phyloP scores from a whole-genome alignment of 2,888 invertebrate species.

The Cistogaster globosa region DNA sequence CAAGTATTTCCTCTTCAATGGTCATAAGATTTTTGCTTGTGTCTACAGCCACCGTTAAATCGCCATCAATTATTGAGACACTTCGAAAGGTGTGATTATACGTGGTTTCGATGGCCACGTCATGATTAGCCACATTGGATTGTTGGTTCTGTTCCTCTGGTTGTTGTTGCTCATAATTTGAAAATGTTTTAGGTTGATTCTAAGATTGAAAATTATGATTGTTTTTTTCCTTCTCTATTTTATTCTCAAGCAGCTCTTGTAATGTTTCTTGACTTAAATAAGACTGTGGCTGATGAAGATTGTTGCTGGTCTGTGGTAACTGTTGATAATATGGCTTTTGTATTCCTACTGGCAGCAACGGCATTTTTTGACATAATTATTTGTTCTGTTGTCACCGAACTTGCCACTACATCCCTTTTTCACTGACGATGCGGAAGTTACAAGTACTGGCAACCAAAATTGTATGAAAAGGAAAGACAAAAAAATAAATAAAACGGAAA shows the following conservation, averaged over 20 bases:
- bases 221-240: slow-evolving; percentile 29
- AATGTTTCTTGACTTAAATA: slow-evolving; percentile 26
- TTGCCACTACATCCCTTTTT: no score
- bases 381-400: no score
- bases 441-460: slow-evolving; percentile 47
- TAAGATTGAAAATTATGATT: slow-evolving; percentile 54
- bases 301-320: slow-evolving; percentile 20
- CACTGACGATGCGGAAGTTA: no score
- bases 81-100: slow-evolving; percentile 79
- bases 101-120: slow-evolving; percentile 66
- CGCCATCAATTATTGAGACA: slow-evolving; percentile 76
- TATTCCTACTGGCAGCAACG: slow-evolving; percentile 17
- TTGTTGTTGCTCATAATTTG: slow-evolving; percentile 32
- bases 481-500: slow-evolving; percentile 24
- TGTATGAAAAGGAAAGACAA: slow-evolving; percentile 55
- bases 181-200: slow-evolving; percentile 36
- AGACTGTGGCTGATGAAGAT: slow-evolving; percentile 36
- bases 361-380: slow-evolving; percentile 26
- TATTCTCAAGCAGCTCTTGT: no score
- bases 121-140: slow-evolving; percentile 23
- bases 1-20: slow-evolving; percentile 55
- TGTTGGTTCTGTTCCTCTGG: slow-evolving; percentile 1
- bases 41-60: slow-evolving; percentile 70
- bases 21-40: slow-evolving; percentile 55
- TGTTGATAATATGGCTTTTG: slow-evolving; percentile 2